Base-by-base conservation (phyloP, 2,113 vertebrate genomes). In the Entomyzon cyanotis region DNA sequence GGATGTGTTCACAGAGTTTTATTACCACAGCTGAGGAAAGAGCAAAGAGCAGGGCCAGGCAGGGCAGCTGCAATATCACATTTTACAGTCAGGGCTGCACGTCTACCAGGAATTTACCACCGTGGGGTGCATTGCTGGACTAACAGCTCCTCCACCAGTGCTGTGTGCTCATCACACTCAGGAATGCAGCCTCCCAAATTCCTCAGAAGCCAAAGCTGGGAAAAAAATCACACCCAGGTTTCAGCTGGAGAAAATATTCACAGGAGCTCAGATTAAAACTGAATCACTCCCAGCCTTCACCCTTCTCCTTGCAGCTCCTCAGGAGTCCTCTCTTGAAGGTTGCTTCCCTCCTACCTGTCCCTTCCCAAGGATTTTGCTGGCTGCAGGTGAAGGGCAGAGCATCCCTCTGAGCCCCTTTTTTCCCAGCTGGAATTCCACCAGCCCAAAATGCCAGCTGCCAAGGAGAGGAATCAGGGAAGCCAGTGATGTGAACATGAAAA, bases 151-250 rank as follows among this genome's bases (percentile, higher is more conserved):
- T 83, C 92, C 82, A 78, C 64, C 79, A 88, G 31, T 0, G 3
- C 23, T 70, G 16, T 14, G 49, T 50, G 46, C 67, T 94, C 92
- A 77, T 39, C 85, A 20, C 0, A 1, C 76, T 84, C 63, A 59
- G 86, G 92, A 97, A 93, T 35, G 68, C 80, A 90, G 39, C 75
- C 92, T 94, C 86, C 68, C 76, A 52, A 63, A 96, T 92, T 94
- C 93, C 83, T 90, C 2, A 0, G 88, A 86, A 86, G 86, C 76
- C 89, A 70, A 86, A 86, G 35, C 35, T 44, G 47, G 49, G 3
- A 77, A 82, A 73, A 89, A 87, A 64, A 49, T 25, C 60, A 46
- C 67, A 90, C 15, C 27, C 76, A 52, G 42, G 59, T 92, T 94
- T 93, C 83, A 89, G 63, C 25, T 31, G 14, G 33, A 65, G 78